A percentile compares a stretch with the other conserved stretches of the same genome.
phyloP scores from a whole-genome alignment of 1,140 invertebrate species.

The Drosophila equinoxialis region DNA sequence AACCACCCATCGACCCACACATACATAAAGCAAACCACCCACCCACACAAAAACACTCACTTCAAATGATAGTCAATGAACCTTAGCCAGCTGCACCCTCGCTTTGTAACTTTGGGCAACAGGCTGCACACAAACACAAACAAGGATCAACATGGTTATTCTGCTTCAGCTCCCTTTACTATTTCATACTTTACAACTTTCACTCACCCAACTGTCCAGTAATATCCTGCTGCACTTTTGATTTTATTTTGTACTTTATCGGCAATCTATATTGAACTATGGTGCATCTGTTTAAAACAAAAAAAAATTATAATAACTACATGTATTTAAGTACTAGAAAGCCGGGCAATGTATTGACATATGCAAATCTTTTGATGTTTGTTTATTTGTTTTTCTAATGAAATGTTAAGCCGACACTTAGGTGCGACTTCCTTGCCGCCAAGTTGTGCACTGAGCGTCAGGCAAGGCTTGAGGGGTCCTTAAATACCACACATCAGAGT shows the following conservation, averaged over 20 bases:
- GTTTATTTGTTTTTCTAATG: conserved; percentile 17
- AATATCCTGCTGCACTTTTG: conserved; percentile 1
- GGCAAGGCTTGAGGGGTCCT: conserved; percentile 39
- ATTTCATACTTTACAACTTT: conserved; percentile 34
- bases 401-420: conserved; percentile 30
- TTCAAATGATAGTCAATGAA: conserved; percentile 39
- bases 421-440: conserved; percentile 47
- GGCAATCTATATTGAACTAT: conserved; percentile 3
- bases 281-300: conserved; percentile 2
- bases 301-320: conserved; percentile 5
- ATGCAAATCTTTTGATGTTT: conserved; percentile 13
- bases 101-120: conserved; percentile 8
- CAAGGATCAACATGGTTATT: conserved; percentile 11
- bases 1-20: neutral
- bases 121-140: conserved; percentile 25
- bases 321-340: neutral
- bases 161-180: neutral
- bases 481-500: conserved; percentile 51
- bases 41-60: conserved; percentile 2
- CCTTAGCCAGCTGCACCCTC: conserved; percentile 22
- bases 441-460: conserved; percentile 59
- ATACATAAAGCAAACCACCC: neutral
- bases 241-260: conserved; percentile 1
- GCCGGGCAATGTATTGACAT: conserved; percentile 12
- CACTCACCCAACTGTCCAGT: conserved; percentile 31